These are phyloP conservation scores for Lysandra bellargus DNA, from an alignment of 2,888 invertebrate species.

Conservation along the genomic window DNA sequence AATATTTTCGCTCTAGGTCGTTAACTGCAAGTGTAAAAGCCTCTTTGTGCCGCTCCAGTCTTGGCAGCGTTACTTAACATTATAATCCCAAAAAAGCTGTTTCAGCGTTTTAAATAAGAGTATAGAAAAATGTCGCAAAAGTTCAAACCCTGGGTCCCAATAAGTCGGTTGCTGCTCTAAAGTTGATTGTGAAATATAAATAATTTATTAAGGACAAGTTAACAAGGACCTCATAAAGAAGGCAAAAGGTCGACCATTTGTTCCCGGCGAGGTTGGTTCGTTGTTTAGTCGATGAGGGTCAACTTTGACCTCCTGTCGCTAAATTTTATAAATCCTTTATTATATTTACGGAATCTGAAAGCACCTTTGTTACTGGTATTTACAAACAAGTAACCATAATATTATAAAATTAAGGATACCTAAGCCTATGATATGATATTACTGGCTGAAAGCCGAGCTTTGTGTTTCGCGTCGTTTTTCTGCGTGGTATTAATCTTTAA, in stretches of 20 bases:
- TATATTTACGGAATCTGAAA: slow-evolving; percentile 6
- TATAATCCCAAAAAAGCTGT: slow-evolving; percentile 33
- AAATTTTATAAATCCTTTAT: slow-evolving; percentile 44
- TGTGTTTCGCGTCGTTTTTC: too few species aligned
- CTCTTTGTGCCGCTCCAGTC: slow-evolving; percentile 33
- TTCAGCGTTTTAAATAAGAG: background rate
- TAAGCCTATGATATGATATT: too few species aligned
- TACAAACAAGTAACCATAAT: background rate
- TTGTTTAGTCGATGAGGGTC: slow-evolving; percentile 63
- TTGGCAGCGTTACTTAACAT: slow-evolving; percentile 34
- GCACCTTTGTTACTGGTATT: slow-evolving; percentile 32
- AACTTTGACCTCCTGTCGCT: slow-evolving; percentile 41
- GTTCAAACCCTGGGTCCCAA: slow-evolving; percentile 40
- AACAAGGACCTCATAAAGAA: slow-evolving; percentile 80
- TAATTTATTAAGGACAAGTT: slow-evolving; percentile 80
- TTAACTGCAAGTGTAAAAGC: slow-evolving; percentile 34
- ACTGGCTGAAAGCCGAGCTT: too few species aligned
- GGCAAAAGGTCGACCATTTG: slow-evolving; percentile 80
- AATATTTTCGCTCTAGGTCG: slow-evolving; percentile 34
- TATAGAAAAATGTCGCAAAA: background rate
- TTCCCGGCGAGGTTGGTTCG: slow-evolving; percentile 72
- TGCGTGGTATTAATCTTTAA: too few species aligned
- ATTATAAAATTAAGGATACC: background rate
- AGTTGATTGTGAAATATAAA: slow-evolving; percentile 63
- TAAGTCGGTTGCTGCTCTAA: slow-evolving; percentile 51